phyloP scores from a whole-genome alignment of 2,797 vertebrate genomes.

The Pantherophis alleghaniensis region DNA sequence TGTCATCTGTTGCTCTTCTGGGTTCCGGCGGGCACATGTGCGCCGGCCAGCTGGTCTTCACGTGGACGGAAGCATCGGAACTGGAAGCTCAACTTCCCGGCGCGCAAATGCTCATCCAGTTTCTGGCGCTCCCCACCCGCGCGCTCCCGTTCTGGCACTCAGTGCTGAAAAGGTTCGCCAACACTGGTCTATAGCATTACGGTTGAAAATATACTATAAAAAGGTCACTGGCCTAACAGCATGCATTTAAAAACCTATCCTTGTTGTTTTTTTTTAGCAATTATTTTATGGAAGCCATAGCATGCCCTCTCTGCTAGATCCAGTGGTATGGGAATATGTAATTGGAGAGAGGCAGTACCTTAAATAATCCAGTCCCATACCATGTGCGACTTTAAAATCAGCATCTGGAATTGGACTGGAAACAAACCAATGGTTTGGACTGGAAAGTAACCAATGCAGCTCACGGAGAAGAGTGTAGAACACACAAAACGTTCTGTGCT shows the following conservation, averaged over 20 bases:
- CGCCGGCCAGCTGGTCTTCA: no score
- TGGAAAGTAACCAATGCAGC: not conserved
- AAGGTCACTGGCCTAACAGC: not conserved
- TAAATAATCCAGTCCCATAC: not conserved
- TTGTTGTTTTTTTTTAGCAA: not conserved
- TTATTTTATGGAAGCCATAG: not conserved
- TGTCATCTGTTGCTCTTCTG: no score
- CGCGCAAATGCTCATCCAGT: no score
- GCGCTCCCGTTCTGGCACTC: no score
- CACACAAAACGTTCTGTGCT: not conserved
- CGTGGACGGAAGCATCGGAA: no score
- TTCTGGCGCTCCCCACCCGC: no score
- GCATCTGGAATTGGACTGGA: not conserved
- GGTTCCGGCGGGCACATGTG: no score
- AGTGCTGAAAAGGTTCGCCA: no score
- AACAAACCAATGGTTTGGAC: not conserved
- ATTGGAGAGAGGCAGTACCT: not conserved
- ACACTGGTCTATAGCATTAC: not conserved
- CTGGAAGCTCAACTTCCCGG: no score
- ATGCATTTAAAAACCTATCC: not conserved
- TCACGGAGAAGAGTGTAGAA: not conserved
- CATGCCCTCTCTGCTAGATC: not conserved
- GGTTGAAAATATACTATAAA: not conserved
- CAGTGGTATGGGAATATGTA: not conserved
- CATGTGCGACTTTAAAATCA: not conserved